Percentiles rank a stretch among this genome's conserved stretches.
phyloP scores from a whole-genome alignment of 2,888 invertebrate species.

The Agrochola lychnidis region DNA sequence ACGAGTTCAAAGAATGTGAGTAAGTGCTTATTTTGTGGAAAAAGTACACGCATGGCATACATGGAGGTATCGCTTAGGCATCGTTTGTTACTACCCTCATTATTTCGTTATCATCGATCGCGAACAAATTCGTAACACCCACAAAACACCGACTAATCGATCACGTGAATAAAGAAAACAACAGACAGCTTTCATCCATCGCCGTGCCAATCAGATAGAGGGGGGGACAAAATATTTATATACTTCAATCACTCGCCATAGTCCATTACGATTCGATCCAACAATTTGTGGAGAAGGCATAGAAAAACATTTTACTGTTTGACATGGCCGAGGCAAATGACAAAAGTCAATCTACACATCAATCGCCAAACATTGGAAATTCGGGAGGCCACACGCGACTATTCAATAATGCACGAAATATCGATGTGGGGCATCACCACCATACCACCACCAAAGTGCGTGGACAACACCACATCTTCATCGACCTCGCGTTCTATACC shows the following conservation, averaged over 20 bases:
- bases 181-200: conserved; percentile 85
- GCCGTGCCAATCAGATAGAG: conserved; percentile 86
- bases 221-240: conserved; percentile 74
- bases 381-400: conserved; percentile 89
- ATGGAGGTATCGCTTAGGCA: conserved; percentile 34
- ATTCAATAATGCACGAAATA: conserved; percentile 90
- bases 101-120: conserved; percentile 65
- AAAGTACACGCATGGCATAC: conserved; percentile 25
- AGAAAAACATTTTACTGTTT: conserved; percentile 89
- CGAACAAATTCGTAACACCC: conserved; percentile 64
- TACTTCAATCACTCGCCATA: conserved; percentile 82
- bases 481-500: conserved; percentile 73
- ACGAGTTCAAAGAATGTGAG: conserved; percentile 28
- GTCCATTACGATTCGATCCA: conserved; percentile 86
- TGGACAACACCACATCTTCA: conserved; percentile 76
- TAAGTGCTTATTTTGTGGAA: conserved; percentile 22
- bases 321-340: conserved; percentile 89
- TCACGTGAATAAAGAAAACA: conserved; percentile 78
- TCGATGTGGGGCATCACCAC: conserved; percentile 89
- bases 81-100: conserved; percentile 57
- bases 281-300: conserved; percentile 86
- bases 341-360: conserved; percentile 91
- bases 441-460: conserved; percentile 73
- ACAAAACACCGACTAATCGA: conserved; percentile 63
- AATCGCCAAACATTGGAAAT: conserved; percentile 91